These are phyloP conservation scores for Lycocerus yunnanus DNA, from an alignment of 2,888 invertebrate genomes.

Conservation along the genomic window DNA sequence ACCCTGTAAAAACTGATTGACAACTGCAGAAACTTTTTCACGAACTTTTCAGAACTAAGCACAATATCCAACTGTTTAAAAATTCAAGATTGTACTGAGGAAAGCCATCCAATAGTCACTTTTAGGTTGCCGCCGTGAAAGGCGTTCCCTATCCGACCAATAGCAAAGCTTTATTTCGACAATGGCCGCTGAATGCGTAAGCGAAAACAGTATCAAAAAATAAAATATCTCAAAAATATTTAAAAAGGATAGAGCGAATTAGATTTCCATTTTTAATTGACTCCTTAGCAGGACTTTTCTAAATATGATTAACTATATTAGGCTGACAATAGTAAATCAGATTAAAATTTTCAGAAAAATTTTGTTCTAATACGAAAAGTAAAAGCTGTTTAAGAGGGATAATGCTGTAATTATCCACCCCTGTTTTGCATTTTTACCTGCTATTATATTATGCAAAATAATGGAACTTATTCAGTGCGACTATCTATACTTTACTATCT, in stretches of 20 bases:
- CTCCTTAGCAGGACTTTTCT: not conserved
- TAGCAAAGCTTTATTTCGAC: conserved; percentile 34
- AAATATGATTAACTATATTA: too few relatives aligned
- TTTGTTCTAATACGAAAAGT: too few relatives aligned
- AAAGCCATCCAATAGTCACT: not conserved
- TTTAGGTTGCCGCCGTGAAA: not conserved
- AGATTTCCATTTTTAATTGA: not conserved
- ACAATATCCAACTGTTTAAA: not conserved
- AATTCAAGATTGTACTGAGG: not conserved
- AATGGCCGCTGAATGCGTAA: conserved; percentile 44
- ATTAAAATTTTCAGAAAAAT: too few relatives aligned
- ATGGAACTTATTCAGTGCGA: too few relatives aligned
- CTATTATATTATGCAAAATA: too few relatives aligned
- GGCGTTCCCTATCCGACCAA: conserved; percentile 38
- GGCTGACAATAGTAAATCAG: too few relatives aligned
- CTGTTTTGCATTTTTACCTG: too few relatives aligned
- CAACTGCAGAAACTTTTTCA: not conserved
- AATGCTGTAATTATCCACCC: too few relatives aligned
- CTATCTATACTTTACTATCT: too few relatives aligned
- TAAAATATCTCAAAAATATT: not conserved
- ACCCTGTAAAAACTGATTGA: not conserved
- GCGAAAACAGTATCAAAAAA: conserved; percentile 33
- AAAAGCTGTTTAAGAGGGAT: too few relatives aligned
- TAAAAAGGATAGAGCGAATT: not conserved
- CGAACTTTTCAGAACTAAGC: not conserved